Percentiles rank a stretch among this genome's conserved stretches.
Evolutionary conservation across 2,888 invertebrate species (phyloP).

Genomic region (Clostera curtula): DNA sequence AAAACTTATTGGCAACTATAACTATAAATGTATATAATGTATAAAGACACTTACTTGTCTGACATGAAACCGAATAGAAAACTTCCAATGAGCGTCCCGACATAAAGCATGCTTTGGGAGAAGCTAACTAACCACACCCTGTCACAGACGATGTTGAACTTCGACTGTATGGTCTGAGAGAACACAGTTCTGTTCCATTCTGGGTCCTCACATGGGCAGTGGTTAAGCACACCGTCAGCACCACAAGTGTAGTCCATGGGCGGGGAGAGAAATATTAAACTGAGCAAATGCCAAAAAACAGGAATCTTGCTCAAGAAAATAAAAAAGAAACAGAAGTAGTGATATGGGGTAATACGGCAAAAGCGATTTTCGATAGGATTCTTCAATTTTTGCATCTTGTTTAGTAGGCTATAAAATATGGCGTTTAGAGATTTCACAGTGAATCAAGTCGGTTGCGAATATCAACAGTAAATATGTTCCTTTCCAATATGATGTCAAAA

Average conservation of each 20-base stretch:
- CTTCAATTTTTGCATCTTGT: constrained; percentile 24
- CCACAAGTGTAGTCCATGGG: constrained; percentile 42
- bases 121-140: constrained; percentile 42
- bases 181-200: constrained; percentile 45
- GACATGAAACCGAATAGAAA: constrained; percentile 46
- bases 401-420: constrained; percentile 1
- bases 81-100: constrained; percentile 47
- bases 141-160: constrained; percentile 40
- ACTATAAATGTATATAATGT: no score
- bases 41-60: constrained; percentile 47
- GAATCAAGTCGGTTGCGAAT: constrained; percentile 15
- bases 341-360: constrained; percentile 33
- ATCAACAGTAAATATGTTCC: no score
- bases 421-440: no score
- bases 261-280: constrained; percentile 46
- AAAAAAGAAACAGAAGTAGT: constrained; percentile 38
- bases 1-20: neutral
- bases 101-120: constrained; percentile 41
- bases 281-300: constrained; percentile 49
- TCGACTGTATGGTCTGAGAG: constrained; percentile 44
- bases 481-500: no score
- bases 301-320: constrained; percentile 42
- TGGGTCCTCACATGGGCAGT: constrained; percentile 43
- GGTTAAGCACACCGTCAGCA: constrained; percentile 8
- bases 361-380: constrained; percentile 51